These are phyloP conservation scores for Labia minor DNA, from an alignment of 2,888 invertebrate species.

Conservation along the genomic window DNA sequence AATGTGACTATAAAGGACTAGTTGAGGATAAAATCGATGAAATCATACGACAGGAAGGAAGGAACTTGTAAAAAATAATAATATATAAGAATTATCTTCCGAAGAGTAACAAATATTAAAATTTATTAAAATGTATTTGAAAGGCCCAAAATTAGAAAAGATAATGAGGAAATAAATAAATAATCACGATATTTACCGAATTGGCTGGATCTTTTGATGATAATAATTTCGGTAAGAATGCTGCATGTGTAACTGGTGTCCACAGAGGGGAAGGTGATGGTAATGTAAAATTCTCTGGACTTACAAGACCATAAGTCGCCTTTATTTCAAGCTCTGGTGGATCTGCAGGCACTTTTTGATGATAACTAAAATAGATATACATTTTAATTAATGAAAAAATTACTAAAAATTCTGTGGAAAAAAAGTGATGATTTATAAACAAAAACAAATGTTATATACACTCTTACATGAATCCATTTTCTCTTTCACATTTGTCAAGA, in stretches of 20 bases:
- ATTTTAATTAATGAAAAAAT: background rate
- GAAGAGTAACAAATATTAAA: too few species aligned
- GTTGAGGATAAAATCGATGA: too few species aligned
- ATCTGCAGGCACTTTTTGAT: conserved; percentile 48
- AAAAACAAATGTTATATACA: too few species aligned
- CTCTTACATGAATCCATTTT: conserved; percentile 54
- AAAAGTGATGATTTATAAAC: too few species aligned
- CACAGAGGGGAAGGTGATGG: conserved; percentile 42
- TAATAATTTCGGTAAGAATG: conserved; percentile 36
- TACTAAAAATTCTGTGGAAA: background rate
- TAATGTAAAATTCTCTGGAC: conserved; percentile 45
- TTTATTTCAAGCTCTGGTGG: conserved; percentile 45
- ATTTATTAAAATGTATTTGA: too few species aligned
- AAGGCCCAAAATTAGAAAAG: too few species aligned
- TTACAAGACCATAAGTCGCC: conserved; percentile 50
- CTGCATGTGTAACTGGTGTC: conserved; percentile 38
- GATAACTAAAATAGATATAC: conserved; percentile 42
- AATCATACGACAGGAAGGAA: too few species aligned
- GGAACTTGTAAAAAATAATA: too few species aligned
- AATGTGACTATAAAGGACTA: too few species aligned
- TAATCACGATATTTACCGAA: conserved; percentile 23
- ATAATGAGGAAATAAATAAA: background rate
- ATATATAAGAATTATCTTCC: too few species aligned
- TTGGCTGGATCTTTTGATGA: conserved; percentile 27
- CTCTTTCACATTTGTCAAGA: conserved; percentile 51